These are phyloP conservation scores for Drosophila bifasciata DNA, from an alignment of 1,140 invertebrate genomes.

Conservation along the genomic window DNA sequence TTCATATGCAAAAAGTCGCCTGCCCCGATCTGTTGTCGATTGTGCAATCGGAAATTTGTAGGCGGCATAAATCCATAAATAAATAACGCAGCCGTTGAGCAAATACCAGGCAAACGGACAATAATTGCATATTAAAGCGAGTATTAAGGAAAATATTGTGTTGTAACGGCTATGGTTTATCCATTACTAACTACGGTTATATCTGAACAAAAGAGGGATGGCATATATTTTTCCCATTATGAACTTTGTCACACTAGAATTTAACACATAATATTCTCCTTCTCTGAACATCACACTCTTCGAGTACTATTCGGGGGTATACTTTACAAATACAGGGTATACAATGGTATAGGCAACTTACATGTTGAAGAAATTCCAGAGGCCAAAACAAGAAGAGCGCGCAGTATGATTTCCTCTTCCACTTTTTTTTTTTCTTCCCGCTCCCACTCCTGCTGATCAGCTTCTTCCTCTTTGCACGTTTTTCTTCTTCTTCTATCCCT, in stretches of 20 bases:
- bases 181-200: too few species aligned
- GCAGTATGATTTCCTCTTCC: conserved; percentile 6
- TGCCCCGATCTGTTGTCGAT: conserved; percentile 54
- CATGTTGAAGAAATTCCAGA: conserved; percentile 44
- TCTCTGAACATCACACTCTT: too few species aligned
- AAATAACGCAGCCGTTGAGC: conserved; percentile 50
- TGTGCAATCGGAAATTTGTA: conserved; percentile 73
- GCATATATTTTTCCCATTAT: too few species aligned
- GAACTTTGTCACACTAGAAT: too few species aligned
- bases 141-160: too few species aligned
- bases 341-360: conserved; percentile 12
- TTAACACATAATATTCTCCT: too few species aligned
- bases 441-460: background rate
- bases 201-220: too few species aligned
- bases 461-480: too few species aligned
- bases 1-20: conserved; percentile 48
- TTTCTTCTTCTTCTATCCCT: too few species aligned
- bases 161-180: too few species aligned
- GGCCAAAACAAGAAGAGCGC: conserved; percentile 10
- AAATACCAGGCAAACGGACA: conserved; percentile 46
- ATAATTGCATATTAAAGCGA: conserved; percentile 76
- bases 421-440: conserved; percentile 2
- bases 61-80: conserved; percentile 74
- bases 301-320: too few species aligned
- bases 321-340: too few species aligned